Evolutionary conservation across 2,888 invertebrate species (phyloP).

Genomic region (Xanthorhoe spadicearia): DNA sequence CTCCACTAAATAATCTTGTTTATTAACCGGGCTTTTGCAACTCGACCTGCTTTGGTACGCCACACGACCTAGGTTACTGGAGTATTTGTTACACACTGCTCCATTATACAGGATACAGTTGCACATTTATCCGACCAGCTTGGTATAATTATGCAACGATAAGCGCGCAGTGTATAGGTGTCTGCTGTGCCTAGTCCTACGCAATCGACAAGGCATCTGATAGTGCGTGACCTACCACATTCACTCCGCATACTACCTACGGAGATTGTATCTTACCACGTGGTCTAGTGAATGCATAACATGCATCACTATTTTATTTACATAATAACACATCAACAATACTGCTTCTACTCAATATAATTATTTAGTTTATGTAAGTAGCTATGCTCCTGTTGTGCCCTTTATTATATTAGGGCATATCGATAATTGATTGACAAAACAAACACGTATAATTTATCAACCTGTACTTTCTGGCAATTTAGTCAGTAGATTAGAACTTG

Average conservation of each 20-base stretch:
- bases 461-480: constrained; percentile 16
- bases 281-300: constrained; percentile 4
- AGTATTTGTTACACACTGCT: constrained; percentile 31
- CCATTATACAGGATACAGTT: constrained; percentile 37
- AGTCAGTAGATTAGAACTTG: constrained; percentile 19
- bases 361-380: neutral
- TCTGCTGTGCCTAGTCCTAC: constrained; percentile 18
- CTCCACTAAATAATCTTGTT: constrained; percentile 29
- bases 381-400: neutral
- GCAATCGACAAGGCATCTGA: constrained; percentile 51
- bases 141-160: constrained; percentile 43
- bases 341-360: neutral
- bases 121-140: constrained; percentile 45
- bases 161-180: constrained; percentile 45
- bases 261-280: constrained; percentile 15
- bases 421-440: constrained; percentile 6
- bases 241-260: constrained; percentile 39
- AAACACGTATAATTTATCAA: constrained; percentile 8
- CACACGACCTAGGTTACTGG: constrained; percentile 44
- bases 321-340: neutral
- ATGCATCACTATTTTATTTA: neutral
- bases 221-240: constrained; percentile 60
- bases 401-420: neutral
- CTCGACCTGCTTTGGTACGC: constrained; percentile 24
- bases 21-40: constrained; percentile 32